These are phyloP conservation scores for Lithophane ornitopus DNA, from an alignment of 2,888 invertebrate species.

Conservation along the genomic window DNA sequence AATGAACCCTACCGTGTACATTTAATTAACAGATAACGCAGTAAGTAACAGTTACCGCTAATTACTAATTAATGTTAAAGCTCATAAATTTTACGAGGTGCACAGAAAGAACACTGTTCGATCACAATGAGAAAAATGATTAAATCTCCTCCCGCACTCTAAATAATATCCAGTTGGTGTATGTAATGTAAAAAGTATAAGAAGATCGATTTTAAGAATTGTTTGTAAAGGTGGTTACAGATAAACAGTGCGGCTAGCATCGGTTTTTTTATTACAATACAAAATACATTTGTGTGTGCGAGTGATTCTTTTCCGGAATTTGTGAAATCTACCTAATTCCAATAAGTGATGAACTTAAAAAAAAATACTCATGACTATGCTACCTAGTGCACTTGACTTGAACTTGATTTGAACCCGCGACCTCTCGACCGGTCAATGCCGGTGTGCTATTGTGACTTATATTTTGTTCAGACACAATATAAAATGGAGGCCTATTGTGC, in stretches of 20 bases:
- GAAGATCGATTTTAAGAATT: conserved; percentile 46
- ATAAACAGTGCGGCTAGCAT: conserved; percentile 3
- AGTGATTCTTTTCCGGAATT: background rate
- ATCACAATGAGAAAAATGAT: conserved; percentile 47
- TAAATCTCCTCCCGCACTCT: conserved; percentile 34
- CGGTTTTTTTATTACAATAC: background rate
- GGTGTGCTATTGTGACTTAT: conserved; percentile 28
- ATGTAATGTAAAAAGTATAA: conserved; percentile 46
- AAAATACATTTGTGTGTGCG: background rate
- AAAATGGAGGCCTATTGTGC: background rate
- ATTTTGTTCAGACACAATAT: conserved; percentile 3
- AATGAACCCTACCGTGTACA: background rate
- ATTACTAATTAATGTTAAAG: background rate
- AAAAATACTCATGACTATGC: too few species aligned
- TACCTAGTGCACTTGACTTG: conserved; percentile 17
- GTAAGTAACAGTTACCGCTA: background rate
- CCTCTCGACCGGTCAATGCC: conserved; percentile 41
- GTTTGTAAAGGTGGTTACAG: conserved; percentile 28
- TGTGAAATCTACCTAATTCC: background rate
- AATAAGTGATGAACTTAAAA: background rate
- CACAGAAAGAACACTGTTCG: background rate
- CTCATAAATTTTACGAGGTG: background rate
- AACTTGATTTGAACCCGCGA: conserved; percentile 49
- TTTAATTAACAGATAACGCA: background rate
- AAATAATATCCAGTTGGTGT: conserved; percentile 33